These are phyloP conservation scores for Vannuccia rotundouncinata DNA, from an alignment of 2,888 invertebrate species.

Conservation along the genomic window DNA sequence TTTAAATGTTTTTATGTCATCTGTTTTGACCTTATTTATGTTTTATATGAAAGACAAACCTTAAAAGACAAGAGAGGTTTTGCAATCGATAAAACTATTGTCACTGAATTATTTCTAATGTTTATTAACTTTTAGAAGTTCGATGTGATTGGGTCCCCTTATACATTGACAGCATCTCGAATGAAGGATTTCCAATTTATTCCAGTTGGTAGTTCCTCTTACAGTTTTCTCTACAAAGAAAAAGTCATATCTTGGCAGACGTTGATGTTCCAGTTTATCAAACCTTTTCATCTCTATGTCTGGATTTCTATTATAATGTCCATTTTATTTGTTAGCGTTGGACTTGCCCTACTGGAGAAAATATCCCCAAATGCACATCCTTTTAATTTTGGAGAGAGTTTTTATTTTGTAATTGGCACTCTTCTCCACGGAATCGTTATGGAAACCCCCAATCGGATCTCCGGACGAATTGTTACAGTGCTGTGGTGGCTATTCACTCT, in stretches of 20 bases:
- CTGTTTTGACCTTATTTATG: too few relatives aligned
- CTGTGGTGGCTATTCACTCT: not conserved
- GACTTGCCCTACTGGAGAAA: not conserved
- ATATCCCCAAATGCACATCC: not conserved
- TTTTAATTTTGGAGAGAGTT: not conserved
- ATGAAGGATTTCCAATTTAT: not conserved
- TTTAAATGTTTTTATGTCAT: too few relatives aligned
- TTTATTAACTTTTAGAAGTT: too few relatives aligned
- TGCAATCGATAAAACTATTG: too few relatives aligned
- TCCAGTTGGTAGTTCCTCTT: not conserved
- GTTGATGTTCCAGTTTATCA: not conserved
- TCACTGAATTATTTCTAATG: too few relatives aligned
- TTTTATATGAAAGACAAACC: too few relatives aligned
- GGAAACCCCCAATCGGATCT: not conserved
- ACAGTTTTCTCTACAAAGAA: not conserved
- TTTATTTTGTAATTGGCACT: not conserved
- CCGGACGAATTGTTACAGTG: not conserved
- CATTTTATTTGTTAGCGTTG: not conserved
- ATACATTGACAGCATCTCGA: too few relatives aligned
- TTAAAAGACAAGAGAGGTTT: too few relatives aligned
- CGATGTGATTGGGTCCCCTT: too few relatives aligned
- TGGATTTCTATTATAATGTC: not conserved
- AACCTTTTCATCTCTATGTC: not conserved
- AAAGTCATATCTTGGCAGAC: not conserved
- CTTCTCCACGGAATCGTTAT: not conserved